Conservation (phyloP, 1,140 invertebrate genomes). For the Elysia chlorotica region DNA sequence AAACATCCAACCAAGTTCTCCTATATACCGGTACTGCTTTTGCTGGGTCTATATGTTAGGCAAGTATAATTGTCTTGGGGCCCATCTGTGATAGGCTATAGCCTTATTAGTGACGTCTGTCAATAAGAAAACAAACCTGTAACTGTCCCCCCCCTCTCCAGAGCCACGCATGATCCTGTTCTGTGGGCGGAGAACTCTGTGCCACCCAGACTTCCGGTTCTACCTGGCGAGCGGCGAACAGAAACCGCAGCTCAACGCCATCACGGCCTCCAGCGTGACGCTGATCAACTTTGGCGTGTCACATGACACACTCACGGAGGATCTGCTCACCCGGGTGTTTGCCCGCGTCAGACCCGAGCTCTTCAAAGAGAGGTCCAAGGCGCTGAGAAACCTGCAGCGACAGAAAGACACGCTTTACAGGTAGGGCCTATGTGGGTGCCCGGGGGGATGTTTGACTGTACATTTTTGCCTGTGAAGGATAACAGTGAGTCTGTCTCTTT, state of each 20-base stretch:
- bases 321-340: slow-evolving; percentile 53
- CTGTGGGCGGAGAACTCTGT: slow-evolving; percentile 53
- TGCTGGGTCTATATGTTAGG: too few species aligned
- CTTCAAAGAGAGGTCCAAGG: slow-evolving; percentile 42
- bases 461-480: too few species aligned
- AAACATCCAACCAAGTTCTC: too few species aligned
- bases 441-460: too few species aligned
- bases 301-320: slow-evolving; percentile 55
- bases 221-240: slow-evolving; percentile 49
- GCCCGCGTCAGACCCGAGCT: slow-evolving; percentile 51
- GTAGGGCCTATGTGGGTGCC: too few species aligned
- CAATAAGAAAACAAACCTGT: too few species aligned
- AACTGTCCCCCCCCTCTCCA: slow-evolving; percentile 26
- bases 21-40: too few species aligned
- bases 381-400: slow-evolving; percentile 45
- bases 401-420: slow-evolving; percentile 46
- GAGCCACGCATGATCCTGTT: slow-evolving; percentile 57
- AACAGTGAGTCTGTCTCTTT: too few species aligned
- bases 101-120: too few species aligned
- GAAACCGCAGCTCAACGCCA: slow-evolving; percentile 51
- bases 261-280: slow-evolving; percentile 48
- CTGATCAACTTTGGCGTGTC: slow-evolving; percentile 58
- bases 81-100: too few species aligned
- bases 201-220: slow-evolving; percentile 54
- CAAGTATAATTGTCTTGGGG: too few species aligned